phyloP scores from a whole-genome alignment of 2,113 vertebrate species.

The Aleadryas rufinucha region DNA sequence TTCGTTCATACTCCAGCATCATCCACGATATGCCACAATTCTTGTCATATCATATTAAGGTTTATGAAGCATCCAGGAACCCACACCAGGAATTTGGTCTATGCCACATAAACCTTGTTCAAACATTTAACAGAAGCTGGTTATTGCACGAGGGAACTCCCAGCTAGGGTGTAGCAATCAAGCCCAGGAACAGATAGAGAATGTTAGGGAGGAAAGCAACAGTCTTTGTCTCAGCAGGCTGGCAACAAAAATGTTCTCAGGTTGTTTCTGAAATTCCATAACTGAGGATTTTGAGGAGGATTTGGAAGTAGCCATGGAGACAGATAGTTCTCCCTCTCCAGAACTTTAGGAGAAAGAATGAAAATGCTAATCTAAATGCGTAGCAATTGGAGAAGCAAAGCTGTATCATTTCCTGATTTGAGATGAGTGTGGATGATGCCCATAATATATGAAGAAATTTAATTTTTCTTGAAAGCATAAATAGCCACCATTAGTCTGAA shows the following conservation, averaged over 20 bases:
- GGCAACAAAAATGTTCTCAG: background rate
- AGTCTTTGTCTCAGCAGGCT: background rate
- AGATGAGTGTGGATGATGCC: background rate
- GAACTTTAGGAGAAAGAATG: background rate
- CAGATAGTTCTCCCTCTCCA: background rate
- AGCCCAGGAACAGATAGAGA: background rate
- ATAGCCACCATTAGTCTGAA: background rate
- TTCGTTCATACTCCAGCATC: background rate
- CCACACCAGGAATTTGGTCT: background rate
- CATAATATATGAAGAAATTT: background rate
- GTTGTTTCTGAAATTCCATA: background rate
- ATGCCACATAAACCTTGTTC: background rate
- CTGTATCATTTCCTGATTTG: background rate
- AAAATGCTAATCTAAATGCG: background rate
- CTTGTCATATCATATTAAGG: background rate
- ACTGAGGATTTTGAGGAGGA: background rate
- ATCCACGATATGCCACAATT: background rate
- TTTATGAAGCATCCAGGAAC: background rate
- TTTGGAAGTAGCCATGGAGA: background rate
- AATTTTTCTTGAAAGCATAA: background rate
- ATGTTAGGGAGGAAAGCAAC: background rate
- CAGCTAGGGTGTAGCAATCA: background rate
- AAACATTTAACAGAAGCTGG: background rate
- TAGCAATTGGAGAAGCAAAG: background rate
- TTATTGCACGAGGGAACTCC: background rate